phyloP scores from a whole-genome alignment of 2,888 invertebrate genomes.

The Cybosia mesomella region DNA sequence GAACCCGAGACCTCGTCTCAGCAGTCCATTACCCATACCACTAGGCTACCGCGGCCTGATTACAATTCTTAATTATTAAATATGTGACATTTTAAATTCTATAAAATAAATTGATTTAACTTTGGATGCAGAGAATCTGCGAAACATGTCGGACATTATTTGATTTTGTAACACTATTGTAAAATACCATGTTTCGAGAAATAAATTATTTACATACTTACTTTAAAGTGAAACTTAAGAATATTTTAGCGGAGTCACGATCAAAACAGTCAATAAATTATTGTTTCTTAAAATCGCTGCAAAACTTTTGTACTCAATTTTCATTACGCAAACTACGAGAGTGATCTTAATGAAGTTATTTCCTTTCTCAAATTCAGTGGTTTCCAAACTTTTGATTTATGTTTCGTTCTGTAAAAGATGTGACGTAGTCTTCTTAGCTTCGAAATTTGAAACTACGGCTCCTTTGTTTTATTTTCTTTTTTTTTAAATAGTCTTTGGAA shows the following conservation, averaged over 20 bases:
- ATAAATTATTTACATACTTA: too few species aligned
- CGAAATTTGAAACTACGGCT: slow-evolving; percentile 9
- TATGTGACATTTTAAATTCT: too few species aligned
- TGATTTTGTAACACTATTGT: too few species aligned
- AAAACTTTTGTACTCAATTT: slow-evolving; percentile 1
- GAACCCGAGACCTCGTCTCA: too few species aligned
- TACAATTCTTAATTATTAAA: too few species aligned
- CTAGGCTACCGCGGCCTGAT: too few species aligned
- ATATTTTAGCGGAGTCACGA: background rate
- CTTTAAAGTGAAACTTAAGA: background rate
- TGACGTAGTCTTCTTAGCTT: slow-evolving; percentile 21
- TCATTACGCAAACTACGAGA: background rate
- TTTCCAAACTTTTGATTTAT: slow-evolving; percentile 46
- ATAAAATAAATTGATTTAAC: too few species aligned
- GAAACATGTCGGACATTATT: too few species aligned
- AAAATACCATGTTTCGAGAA: too few species aligned
- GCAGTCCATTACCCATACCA: too few species aligned
- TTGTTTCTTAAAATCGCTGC: background rate
- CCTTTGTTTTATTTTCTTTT: background rate
- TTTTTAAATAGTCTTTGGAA: background rate
- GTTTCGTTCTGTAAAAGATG: slow-evolving; percentile 27
- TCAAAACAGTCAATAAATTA: background rate
- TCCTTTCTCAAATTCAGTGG: slow-evolving; percentile 31
- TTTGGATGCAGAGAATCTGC: too few species aligned
- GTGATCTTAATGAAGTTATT: slow-evolving; percentile 23